These are phyloP conservation scores for Drosophila santomea DNA, from an alignment of 1,140 invertebrate species.

Conservation along the genomic window DNA sequence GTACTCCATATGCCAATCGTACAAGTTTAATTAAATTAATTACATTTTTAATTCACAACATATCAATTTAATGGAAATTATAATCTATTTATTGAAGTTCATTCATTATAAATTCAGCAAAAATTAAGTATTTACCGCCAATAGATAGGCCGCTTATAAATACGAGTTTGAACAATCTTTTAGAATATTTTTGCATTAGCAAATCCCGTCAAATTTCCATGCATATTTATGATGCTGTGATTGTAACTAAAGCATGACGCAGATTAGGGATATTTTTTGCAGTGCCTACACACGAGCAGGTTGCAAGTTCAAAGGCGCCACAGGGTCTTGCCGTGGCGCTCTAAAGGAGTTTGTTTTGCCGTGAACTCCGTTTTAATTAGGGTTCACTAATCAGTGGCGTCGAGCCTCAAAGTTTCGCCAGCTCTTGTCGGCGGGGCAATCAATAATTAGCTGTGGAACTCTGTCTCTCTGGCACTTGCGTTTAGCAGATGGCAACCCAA, in stretches of 20 bases:
- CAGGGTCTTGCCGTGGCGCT: conserved; percentile 19
- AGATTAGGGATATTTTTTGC: not conserved
- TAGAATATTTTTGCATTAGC: not conserved
- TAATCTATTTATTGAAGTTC: not conserved
- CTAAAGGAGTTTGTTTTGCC: conserved; percentile 20
- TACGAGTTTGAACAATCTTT: not conserved
- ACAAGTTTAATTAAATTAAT: conserved; percentile 6
- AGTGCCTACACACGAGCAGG: conserved; percentile 23
- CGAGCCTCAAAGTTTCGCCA: conserved; percentile 24
- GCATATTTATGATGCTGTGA: not conserved
- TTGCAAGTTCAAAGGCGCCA: conserved; percentile 56
- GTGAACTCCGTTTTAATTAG: conserved; percentile 48
- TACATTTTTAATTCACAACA: not conserved
- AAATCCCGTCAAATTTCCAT: not conserved
- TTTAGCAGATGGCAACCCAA: conserved; percentile 19
- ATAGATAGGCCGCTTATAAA: not conserved
- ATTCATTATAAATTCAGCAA: not conserved
- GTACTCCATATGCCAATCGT: conserved; percentile 4
- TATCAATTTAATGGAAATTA: not conserved
- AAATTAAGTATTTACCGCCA: conserved; percentile 1
- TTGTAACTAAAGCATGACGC: too few species aligned
- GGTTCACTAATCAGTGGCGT: conserved; percentile 36
- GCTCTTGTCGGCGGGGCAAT: conserved; percentile 1
- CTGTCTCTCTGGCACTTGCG: conserved; percentile 18
- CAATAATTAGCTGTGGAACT: conserved; percentile 38